Conservation (phyloP, 2,888 invertebrate genomes). For the Cheilosia pagana region DNA sequence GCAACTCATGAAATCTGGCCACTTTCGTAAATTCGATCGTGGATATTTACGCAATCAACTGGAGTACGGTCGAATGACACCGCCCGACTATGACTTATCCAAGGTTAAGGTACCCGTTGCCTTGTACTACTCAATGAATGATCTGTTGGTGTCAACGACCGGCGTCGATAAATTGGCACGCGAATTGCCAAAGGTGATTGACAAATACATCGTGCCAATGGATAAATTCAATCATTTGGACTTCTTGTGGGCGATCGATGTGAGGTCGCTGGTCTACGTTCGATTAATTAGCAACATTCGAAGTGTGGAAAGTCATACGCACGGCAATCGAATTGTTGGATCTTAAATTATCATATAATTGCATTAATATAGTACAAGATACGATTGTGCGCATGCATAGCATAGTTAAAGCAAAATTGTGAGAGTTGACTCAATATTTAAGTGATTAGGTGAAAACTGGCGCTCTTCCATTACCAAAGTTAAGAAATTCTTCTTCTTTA, state of each 20-base stretch:
- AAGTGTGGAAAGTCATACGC: conserved; percentile 81
- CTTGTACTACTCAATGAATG: conserved; percentile 86
- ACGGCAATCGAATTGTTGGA: conserved; percentile 60
- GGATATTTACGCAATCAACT: conserved; percentile 83
- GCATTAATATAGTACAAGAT: not conserved
- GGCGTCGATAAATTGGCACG: conserved; percentile 85
- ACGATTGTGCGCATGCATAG: not conserved
- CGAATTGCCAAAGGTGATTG: conserved; percentile 85
- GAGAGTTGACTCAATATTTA: not conserved
- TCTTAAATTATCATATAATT: conserved; percentile 11
- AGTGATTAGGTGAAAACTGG: conserved; percentile 64
- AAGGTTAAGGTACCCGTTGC: conserved; percentile 85
- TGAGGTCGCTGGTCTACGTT: conserved; percentile 84
- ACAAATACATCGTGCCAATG: conserved; percentile 85
- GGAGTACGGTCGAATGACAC: conserved; percentile 84
- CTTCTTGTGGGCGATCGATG: conserved; percentile 85
- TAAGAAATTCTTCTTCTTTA: conserved; percentile 28
- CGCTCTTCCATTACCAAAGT: conserved; percentile 68
- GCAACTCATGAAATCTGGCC: conserved; percentile 83
- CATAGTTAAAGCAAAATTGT: not conserved
- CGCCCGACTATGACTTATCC: conserved; percentile 85
- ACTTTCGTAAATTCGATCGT: conserved; percentile 84
- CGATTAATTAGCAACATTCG: conserved; percentile 81
- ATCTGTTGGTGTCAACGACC: conserved; percentile 86
- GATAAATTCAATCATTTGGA: conserved; percentile 85